Percentiles rank a stretch among this genome's conserved stretches.
Conservation (phyloP, 2,797 vertebrate genomes). For the Rhynchotus rufescens region DNA sequence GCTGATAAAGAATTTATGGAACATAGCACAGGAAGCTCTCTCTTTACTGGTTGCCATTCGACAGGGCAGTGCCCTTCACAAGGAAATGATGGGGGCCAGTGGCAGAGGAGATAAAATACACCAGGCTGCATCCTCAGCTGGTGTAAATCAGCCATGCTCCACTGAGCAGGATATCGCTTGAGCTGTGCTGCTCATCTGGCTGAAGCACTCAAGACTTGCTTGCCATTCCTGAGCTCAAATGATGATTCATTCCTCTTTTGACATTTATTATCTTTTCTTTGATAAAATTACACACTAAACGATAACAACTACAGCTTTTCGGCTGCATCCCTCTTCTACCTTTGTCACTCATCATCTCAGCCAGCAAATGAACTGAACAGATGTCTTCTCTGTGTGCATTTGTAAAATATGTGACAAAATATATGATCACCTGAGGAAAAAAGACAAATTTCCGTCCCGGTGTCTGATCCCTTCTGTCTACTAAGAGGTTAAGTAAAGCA, state of each 20-base stretch:
- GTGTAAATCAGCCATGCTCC: not conserved
- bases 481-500: not conserved
- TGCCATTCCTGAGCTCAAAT: not conserved
- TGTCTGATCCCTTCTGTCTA: not conserved
- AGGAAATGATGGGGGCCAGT: slow-evolving; percentile 28
- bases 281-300: not conserved
- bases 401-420: not conserved
- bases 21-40: slow-evolving; percentile 66
- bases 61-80: not conserved
- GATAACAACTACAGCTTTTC: not conserved
- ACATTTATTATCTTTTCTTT: not conserved
- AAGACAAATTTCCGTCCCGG: not conserved
- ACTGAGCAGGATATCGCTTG: not conserved
- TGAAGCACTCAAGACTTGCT: not conserved
- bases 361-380: not conserved
- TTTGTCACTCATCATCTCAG: not conserved
- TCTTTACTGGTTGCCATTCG: slow-evolving; percentile 11
- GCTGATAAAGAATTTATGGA: slow-evolving; percentile 67
- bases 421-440: not conserved
- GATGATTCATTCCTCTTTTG: not conserved
- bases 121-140: not conserved
- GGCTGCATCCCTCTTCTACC: not conserved
- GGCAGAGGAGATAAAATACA: not conserved
- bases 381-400: not conserved
- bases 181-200: not conserved